These are phyloP conservation scores for Philaethria dido DNA, from an alignment of 2,888 invertebrate genomes.

Conservation along the genomic window DNA sequence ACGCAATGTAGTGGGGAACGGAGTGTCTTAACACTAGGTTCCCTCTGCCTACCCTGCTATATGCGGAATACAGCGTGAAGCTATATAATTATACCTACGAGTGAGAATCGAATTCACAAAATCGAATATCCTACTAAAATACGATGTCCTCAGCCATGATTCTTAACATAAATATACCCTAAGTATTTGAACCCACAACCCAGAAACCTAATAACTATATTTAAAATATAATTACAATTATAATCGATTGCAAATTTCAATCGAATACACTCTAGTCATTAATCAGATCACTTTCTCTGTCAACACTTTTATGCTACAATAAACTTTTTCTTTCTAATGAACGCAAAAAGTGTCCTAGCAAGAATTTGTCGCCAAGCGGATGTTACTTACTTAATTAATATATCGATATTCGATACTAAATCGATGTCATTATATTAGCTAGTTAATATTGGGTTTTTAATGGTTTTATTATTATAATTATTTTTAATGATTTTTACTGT, in stretches of 20 bases:
- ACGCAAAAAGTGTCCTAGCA: slow-evolving; percentile 44
- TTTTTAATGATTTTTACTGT: not conserved
- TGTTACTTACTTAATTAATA: slow-evolving; percentile 8
- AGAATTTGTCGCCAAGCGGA: slow-evolving; percentile 30
- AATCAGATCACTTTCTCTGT: slow-evolving; percentile 50
- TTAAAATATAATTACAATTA: not conserved
- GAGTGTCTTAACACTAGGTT: no score
- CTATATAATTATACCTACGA: no score
- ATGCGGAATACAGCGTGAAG: no score
- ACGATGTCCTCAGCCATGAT: no score
- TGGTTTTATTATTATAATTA: not conserved
- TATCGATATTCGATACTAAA: slow-evolving; percentile 13
- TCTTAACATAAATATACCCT: no score
- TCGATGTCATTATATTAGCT: slow-evolving; percentile 24
- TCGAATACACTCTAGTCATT: slow-evolving; percentile 13
- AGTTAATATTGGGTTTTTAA: not conserved
- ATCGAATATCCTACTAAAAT: no score
- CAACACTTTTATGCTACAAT: slow-evolving; percentile 38
- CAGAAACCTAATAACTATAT: no score
- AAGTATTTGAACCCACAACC: no score
- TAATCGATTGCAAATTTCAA: slow-evolving; percentile 1
- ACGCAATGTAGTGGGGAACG: no score
- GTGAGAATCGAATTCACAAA: no score
- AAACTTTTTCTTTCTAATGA: slow-evolving; percentile 52
- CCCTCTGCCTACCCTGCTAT: no score